Conservation (phyloP, 2,888 invertebrate genomes). For the Molanna angustata region DNA sequence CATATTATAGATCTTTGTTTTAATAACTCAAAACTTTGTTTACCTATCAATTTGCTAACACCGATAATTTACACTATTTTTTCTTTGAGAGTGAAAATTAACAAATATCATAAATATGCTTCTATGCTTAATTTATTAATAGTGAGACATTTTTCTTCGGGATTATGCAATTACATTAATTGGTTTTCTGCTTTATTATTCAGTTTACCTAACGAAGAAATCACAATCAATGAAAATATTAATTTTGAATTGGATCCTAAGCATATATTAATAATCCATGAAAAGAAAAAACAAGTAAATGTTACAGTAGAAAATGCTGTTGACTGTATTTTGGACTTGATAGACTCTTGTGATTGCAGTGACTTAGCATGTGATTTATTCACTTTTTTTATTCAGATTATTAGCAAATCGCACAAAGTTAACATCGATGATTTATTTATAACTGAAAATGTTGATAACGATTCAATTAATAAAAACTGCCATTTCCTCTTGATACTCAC, state of each 20-base stretch:
- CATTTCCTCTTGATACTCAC: conserved; percentile 47
- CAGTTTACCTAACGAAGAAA: conserved; percentile 31
- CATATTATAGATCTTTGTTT: conserved; percentile 45
- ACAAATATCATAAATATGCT: conserved; percentile 40
- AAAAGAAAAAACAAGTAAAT: background rate
- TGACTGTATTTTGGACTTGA: conserved; percentile 41
- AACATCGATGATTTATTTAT: too few relatives aligned
- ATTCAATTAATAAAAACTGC: conserved; percentile 36
- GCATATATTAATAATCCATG: too few relatives aligned
- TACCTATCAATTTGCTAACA: conserved; percentile 42
- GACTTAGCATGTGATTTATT: conserved; percentile 41
- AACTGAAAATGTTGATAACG: too few relatives aligned
- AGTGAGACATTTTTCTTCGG: conserved; percentile 36
- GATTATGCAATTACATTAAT: conserved; percentile 35
- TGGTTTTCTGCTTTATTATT: conserved; percentile 31
- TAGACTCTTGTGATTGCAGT: conserved; percentile 37
- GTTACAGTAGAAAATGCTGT: conserved; percentile 35
- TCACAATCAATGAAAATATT: conserved; percentile 33
- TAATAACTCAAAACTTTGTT: conserved; percentile 39
- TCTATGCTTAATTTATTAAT: conserved; percentile 44
- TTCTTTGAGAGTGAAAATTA: conserved; percentile 43
- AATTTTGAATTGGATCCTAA: conserved; percentile 41
- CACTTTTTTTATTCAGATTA: conserved; percentile 40
- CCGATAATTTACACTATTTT: conserved; percentile 49
- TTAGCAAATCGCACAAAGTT: too few relatives aligned